Evolutionary conservation across 2,888 invertebrate species (phyloP).

Genomic region (Alloscopus bannaensis): DNA sequence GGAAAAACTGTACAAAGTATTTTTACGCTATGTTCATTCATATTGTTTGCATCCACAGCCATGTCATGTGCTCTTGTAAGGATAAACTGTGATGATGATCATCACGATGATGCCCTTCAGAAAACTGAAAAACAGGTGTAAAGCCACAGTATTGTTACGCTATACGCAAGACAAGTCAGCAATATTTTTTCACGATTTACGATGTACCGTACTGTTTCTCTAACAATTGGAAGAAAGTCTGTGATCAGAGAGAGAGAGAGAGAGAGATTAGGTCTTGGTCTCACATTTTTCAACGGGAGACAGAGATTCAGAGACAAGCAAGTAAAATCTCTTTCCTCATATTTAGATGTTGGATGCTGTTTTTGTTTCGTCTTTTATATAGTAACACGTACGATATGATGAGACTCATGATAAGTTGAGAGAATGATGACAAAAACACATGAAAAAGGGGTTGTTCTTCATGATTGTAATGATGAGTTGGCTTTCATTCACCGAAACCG

Average conservation of each 20-base stretch:
- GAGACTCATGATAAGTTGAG: slow-evolving; percentile 1
- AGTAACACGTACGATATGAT: neutral
- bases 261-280: slow-evolving; percentile 53
- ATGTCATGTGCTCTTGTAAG: slow-evolving; percentile 9
- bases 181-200: slow-evolving; percentile 22
- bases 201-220: slow-evolving; percentile 40
- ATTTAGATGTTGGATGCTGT: too few species aligned
- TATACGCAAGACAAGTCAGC: slow-evolving; percentile 61
- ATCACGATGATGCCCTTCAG: slow-evolving; percentile 10
- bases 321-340: slow-evolving; percentile 50
- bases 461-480: slow-evolving; percentile 57
- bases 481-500: slow-evolving; percentile 64
- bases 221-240: slow-evolving; percentile 40
- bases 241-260: slow-evolving; percentile 30
- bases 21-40: slow-evolving; percentile 44
- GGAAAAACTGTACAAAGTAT: slow-evolving; percentile 37
- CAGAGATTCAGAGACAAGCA: slow-evolving; percentile 56
- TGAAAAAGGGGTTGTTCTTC: slow-evolving; percentile 39
- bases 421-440: slow-evolving; percentile 29
- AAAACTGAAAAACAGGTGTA: slow-evolving; percentile 54
- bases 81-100: slow-evolving; percentile 4
- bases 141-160: slow-evolving; percentile 63
- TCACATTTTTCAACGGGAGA: slow-evolving; percentile 53
- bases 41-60: slow-evolving; percentile 25
- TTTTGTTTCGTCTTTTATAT: slow-evolving; percentile 67